Base-by-base conservation (phyloP, 2,113 vertebrate genomes). In the Triplophysa tibetana region DNA sequence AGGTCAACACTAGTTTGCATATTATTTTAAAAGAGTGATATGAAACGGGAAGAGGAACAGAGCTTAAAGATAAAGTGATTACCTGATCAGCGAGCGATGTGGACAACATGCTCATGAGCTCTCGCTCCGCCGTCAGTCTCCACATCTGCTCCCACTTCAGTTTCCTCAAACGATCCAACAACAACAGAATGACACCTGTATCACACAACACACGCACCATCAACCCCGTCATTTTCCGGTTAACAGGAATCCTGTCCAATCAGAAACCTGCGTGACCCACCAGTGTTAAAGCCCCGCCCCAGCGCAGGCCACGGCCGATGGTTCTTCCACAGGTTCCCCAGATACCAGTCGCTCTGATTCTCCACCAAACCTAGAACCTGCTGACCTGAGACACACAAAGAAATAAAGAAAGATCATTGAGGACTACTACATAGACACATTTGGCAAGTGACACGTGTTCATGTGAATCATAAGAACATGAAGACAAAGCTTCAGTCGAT, bases 61-160 rank as follows among this genome's bases (percentile, higher is more conserved):
- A 17, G 38, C 21, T 77, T 29, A 67, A 23, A 48, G 26, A 43
- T 60, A 67, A 21, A 62, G 63, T 29, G n/a, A 68, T 63, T 80
- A 98, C 98, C 95, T 99, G 98, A 89, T 99, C 97, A 67, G 98
- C 98, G 85, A 99, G 88, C 2, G 98, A 99, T 1, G 98, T 99
- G 64, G 97, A 98, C 0, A 99, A 89, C 97, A 99, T 99, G 88
- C 96, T 96, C 97, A 99, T 99, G 26, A 99, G 92, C 80, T 99
- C 97, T 48, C 98, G 89, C 88, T 99, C 98, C 0, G 98, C 97
- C 0, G 97, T 99, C 81, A 99, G 89, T 58, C 98, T 93, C 98
- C 98, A 99, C 98, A 99, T 99, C 93, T 99, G 98, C 82, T 99
- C 97, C 98, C 98, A 99, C 58, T 97, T 94, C 90, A 99, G 96